Percentiles rank a stretch among this genome's conserved stretches.
Conservation (phyloP, 2,888 invertebrate genomes). For the Cepaea hortensis region DNA sequence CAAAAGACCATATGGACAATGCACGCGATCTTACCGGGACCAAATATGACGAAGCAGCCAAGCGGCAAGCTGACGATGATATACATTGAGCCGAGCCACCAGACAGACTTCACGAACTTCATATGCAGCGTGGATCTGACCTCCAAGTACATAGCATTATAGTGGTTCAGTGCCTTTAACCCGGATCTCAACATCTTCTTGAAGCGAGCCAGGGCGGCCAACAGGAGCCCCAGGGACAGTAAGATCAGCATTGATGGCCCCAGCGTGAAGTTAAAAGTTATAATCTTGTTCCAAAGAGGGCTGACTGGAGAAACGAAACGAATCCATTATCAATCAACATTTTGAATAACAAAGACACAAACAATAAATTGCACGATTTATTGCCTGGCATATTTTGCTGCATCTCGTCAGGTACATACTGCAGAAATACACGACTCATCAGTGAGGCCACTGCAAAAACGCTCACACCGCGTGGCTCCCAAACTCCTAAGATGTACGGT, state of each 20-base stretch:
- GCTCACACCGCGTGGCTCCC: too few species aligned
- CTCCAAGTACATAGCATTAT: slow-evolving; percentile 31
- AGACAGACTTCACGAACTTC: slow-evolving; percentile 26
- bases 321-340: not conserved
- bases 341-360: not conserved
- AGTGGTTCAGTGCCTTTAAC: slow-evolving; percentile 11
- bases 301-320: not conserved
- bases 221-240: slow-evolving; percentile 9
- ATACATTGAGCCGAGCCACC: slow-evolving; percentile 15
- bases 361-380: too few species aligned
- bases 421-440: too few species aligned
- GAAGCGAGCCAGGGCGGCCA: not conserved
- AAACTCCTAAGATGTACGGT: too few species aligned
- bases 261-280: slow-evolving; percentile 12
- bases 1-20: too few species aligned
- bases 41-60: slow-evolving; percentile 9
- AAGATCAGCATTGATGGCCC: slow-evolving; percentile 11
- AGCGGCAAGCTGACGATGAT: not conserved
- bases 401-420: too few species aligned
- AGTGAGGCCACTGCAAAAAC: too few species aligned
- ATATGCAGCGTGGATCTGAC: slow-evolving; percentile 16
- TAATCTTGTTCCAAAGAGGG: slow-evolving; percentile 25
- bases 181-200: not conserved
- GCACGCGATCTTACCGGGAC: slow-evolving; percentile 14
- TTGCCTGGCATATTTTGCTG: too few species aligned